phyloP scores from a whole-genome alignment of 2,888 invertebrate genomes.

The Cephonodes hylas region DNA sequence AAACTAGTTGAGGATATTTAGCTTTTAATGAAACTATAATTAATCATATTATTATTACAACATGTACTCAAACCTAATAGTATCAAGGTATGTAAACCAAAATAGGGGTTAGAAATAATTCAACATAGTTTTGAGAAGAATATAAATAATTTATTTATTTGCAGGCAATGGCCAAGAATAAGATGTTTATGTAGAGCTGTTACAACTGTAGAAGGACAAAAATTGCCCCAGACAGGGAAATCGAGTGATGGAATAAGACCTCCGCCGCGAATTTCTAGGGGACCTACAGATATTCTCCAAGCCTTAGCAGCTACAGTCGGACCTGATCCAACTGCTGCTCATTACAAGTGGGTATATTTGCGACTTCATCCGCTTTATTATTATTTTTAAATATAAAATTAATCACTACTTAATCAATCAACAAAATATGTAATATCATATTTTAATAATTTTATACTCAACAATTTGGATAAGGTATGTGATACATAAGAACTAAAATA shows the following conservation, averaged over 20 bases:
- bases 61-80: conserved; percentile 55
- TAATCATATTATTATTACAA: not conserved
- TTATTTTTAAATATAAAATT: too few species aligned
- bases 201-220: conserved; percentile 63
- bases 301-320: conserved; percentile 89
- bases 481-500: too few species aligned
- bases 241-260: conserved; percentile 72
- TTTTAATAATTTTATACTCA: too few species aligned
- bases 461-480: too few species aligned
- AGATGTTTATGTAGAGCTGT: conserved; percentile 58
- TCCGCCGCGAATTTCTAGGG: conserved; percentile 86
- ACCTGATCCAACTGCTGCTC: conserved; percentile 91
- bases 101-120: not conserved
- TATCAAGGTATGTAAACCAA: conserved; percentile 41
- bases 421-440: too few species aligned
- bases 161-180: conserved; percentile 63
- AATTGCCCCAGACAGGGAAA: conserved; percentile 50
- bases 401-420: too few species aligned
- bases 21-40: not conserved
- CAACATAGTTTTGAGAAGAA: not conserved
- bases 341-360: conserved; percentile 84
- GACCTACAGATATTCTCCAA: conserved; percentile 90
- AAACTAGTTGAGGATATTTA: not conserved
- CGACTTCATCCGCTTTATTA: not conserved
- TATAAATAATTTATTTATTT: conserved; percentile 19